Evolutionary conservation across 2,113 vertebrate genomes (phyloP).

Genomic region (Cavia porcellus): DNA sequence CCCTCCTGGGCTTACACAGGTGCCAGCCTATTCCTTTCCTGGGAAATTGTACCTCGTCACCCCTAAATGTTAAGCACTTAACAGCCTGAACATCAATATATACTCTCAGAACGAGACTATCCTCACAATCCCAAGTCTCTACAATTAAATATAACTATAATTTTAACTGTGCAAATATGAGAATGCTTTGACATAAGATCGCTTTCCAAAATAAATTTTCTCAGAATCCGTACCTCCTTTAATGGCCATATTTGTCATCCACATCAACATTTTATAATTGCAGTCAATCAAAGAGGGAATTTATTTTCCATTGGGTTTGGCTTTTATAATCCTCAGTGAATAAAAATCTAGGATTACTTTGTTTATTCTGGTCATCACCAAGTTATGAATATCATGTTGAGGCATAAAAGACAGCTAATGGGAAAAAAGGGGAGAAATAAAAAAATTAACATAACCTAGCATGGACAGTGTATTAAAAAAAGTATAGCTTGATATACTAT

Average conservation of each 20-base stretch:
- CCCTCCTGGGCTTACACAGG: neutral
- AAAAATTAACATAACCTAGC: neutral
- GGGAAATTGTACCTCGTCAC: neutral
- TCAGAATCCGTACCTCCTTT: neutral
- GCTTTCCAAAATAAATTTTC: neutral
- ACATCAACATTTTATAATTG: slow-evolving; percentile 41
- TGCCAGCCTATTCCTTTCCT: neutral
- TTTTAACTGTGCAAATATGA: neutral
- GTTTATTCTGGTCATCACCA: neutral
- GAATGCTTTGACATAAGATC: neutral
- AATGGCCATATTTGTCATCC: neutral
- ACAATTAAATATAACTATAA: slow-evolving; percentile 14
- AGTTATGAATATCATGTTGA: slow-evolving; percentile 51
- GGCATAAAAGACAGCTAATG: neutral
- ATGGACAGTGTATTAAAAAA: neutral
- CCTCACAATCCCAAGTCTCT: neutral
- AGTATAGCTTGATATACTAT: neutral
- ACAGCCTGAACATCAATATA: neutral
- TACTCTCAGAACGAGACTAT: neutral
- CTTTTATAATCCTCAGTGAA: neutral
- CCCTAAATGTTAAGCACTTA: neutral
- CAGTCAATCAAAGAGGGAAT: slow-evolving; percentile 20
- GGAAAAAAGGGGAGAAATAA: neutral
- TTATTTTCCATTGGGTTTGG: slow-evolving; percentile 10
- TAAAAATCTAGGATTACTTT: slow-evolving; percentile 20